These are phyloP conservation scores for Aphodius granarius DNA, from an alignment of 2,888 invertebrate genomes.

Conservation along the genomic window DNA sequence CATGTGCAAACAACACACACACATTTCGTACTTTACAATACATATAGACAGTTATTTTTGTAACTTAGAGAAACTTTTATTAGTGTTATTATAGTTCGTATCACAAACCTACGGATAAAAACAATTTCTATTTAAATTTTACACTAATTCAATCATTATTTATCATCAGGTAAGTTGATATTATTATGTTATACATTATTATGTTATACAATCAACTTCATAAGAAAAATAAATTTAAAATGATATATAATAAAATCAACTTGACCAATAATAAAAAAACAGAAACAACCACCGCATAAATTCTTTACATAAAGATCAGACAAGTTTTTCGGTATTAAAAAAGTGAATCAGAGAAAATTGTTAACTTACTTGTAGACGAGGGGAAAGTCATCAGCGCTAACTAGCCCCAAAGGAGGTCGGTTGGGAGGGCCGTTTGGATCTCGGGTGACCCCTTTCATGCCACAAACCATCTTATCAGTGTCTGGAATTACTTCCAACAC, in stretches of 20 bases:
- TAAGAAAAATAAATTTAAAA: not conserved
- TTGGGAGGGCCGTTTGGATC: constrained; percentile 70
- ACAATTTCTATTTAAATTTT: constrained; percentile 31
- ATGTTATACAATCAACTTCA: not conserved
- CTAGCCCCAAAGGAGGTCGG: constrained; percentile 78
- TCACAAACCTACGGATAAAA: constrained; percentile 38
- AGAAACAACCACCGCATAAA: too few species aligned
- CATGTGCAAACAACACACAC: constrained; percentile 37
- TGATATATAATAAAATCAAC: not conserved
- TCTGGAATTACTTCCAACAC: constrained; percentile 84
- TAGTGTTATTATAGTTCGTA: constrained; percentile 31
- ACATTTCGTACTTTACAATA: constrained; percentile 36
- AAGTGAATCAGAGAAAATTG: not conserved
- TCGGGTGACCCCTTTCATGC: constrained; percentile 79
- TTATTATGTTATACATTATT: not conserved
- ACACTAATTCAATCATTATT: constrained; percentile 19
- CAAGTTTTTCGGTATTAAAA: too few species aligned
- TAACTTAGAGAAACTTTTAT: constrained; percentile 35
- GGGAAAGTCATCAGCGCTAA: constrained; percentile 80
- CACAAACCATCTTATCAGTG: constrained; percentile 84
- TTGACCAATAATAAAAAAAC: not conserved
- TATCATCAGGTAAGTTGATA: not conserved
- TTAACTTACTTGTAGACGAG: constrained; percentile 78
- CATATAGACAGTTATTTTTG: constrained; percentile 41
- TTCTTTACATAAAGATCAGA: too few species aligned